Conservation (phyloP, 2,113 vertebrate genomes). For the Neotragus pygmaeus region DNA sequence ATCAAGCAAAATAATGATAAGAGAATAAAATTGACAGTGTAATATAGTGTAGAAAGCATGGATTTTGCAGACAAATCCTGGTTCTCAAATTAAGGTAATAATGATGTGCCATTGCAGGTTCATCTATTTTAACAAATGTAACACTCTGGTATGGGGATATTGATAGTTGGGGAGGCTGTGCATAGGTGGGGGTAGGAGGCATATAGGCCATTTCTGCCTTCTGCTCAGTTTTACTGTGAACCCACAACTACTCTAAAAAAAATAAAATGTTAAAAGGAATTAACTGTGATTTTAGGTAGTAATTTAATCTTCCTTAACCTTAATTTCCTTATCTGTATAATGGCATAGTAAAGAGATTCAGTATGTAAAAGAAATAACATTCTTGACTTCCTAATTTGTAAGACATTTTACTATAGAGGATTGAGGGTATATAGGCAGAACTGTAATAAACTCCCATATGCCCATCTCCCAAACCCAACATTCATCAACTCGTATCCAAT, state of each 20-base stretch:
- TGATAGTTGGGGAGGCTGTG: background rate
- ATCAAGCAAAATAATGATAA: background rate
- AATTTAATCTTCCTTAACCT: slow-evolving; percentile 3
- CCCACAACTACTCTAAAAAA: background rate
- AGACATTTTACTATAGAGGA: background rate
- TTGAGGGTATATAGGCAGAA: background rate
- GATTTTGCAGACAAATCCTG: slow-evolving; percentile 7
- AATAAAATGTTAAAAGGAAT: background rate
- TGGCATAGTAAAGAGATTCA: background rate
- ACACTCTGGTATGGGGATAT: background rate
- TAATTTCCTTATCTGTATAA: slow-evolving; percentile 14
- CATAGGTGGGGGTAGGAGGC: background rate
- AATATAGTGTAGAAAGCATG: background rate
- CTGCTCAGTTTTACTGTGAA: background rate
- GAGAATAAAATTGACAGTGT: background rate
- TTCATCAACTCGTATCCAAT: background rate
- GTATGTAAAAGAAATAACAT: background rate
- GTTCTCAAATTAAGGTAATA: background rate
- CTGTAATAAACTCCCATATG: background rate
- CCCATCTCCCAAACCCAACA: background rate
- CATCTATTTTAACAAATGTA: background rate
- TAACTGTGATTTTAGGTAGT: background rate
- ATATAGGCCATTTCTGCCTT: background rate
- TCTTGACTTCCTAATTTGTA: background rate
- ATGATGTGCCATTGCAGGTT: background rate